phyloP scores from a whole-genome alignment of 2,888 invertebrate species.

The Xylocampa areola region DNA sequence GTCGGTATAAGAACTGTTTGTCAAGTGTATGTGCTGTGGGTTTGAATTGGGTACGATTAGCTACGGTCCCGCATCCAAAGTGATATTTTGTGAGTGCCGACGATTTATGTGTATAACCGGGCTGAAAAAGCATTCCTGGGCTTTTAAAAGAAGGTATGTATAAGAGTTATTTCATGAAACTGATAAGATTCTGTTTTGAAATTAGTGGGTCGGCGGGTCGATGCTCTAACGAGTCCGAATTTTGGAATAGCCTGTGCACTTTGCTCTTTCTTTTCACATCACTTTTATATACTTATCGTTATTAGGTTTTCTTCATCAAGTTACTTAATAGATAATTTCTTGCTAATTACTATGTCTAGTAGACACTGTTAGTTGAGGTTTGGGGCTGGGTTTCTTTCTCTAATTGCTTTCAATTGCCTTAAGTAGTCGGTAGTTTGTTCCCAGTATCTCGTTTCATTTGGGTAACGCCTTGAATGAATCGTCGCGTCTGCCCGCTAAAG shows the following conservation, averaged over 20 bases:
- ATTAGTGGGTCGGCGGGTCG: slow-evolving; percentile 38
- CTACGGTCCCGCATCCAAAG: slow-evolving; percentile 73
- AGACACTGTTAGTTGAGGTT: slow-evolving; percentile 6
- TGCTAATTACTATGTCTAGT: not conserved
- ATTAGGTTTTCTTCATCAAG: not conserved
- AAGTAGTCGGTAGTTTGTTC: slow-evolving; percentile 47
- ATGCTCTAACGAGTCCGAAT: slow-evolving; percentile 26
- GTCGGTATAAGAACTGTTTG: slow-evolving; percentile 67
- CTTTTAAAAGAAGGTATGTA: slow-evolving; percentile 72
- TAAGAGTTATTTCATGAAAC: slow-evolving; percentile 45
- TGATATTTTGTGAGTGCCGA: slow-evolving; percentile 81
- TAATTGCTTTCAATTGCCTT: slow-evolving; percentile 63
- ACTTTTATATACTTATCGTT: slow-evolving; percentile 11
- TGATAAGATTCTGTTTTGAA: slow-evolving; percentile 49
- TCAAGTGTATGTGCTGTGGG: slow-evolving; percentile 77
- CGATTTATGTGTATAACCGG: slow-evolving; percentile 79
- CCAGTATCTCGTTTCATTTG: slow-evolving; percentile 54
- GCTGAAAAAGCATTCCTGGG: slow-evolving; percentile 74
- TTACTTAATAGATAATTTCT: slow-evolving; percentile 14
- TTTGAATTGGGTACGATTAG: slow-evolving; percentile 72
- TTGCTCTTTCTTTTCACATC: slow-evolving; percentile 54
- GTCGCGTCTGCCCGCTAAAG: slow-evolving; percentile 29
- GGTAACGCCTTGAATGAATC: slow-evolving; percentile 54
- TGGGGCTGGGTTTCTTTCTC: slow-evolving; percentile 34
- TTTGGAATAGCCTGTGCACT: slow-evolving; percentile 42